Conservation (phyloP, 2,888 invertebrate species). For the Hypercompe scribonia region DNA sequence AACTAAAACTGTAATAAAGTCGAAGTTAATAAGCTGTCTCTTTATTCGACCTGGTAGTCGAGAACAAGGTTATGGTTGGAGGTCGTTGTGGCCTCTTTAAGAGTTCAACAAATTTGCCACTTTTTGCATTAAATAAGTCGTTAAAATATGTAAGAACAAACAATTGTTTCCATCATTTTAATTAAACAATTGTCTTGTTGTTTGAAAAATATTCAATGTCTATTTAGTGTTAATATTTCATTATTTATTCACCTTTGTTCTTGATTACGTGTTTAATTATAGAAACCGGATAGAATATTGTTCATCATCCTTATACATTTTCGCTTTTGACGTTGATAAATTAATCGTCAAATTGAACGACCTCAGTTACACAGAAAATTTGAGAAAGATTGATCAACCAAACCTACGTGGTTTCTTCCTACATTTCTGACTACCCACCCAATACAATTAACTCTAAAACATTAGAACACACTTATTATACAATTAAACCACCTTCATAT, state of each 20-base stretch:
- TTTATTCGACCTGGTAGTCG: slow-evolving; percentile 46
- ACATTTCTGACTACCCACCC: slow-evolving; percentile 37
- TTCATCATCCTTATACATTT: slow-evolving; percentile 4
- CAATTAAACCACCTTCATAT: slow-evolving; percentile 22
- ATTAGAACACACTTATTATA: slow-evolving; percentile 33
- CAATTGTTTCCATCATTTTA: not conserved
- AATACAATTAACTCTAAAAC: slow-evolving; percentile 21
- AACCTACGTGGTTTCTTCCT: slow-evolving; percentile 32
- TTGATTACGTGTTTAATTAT: not conserved
- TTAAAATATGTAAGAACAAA: not conserved
- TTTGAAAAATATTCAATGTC: slow-evolving; percentile 6
- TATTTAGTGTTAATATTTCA: not conserved
- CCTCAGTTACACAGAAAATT: slow-evolving; percentile 1
- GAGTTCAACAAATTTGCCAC: slow-evolving; percentile 48
- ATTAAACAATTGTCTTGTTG: not conserved
- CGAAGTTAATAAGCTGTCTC: slow-evolving; percentile 28
- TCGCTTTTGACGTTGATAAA: slow-evolving; percentile 5
- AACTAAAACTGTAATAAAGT: slow-evolving; percentile 2
- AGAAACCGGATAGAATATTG: not conserved
- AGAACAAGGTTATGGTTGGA: slow-evolving; percentile 53
- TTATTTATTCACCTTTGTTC: not conserved
- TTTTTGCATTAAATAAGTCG: slow-evolving; percentile 23
- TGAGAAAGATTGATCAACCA: slow-evolving; percentile 5
- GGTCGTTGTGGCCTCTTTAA: slow-evolving; percentile 62
- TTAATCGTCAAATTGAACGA: slow-evolving; percentile 10